Evolutionary conservation across 2,888 invertebrate species (phyloP), one percentile per base, ranked within the genome.

Genomic region (Baronia brevicornis): DNA sequence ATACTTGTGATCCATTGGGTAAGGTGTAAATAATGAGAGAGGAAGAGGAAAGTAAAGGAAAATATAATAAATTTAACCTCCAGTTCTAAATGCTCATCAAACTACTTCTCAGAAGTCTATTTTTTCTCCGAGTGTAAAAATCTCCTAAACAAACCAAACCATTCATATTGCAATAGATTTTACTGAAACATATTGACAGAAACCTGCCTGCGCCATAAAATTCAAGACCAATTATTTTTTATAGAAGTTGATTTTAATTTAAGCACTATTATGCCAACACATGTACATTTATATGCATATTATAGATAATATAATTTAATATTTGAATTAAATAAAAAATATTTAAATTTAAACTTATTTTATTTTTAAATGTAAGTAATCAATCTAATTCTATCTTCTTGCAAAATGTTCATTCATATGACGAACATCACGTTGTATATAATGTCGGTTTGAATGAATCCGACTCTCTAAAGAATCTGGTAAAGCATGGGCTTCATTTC

Each of bases 371-470:
- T 33, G 30, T 38, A 30, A n/a, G 4, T 14, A 2, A 10, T 1
- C 5, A 10, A 21, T 8, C 8, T 14, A 20, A 3, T 4, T 21
- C 59, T 66, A 91, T 59, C 91, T 85, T 40, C 86, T 85, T 0
- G 93, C 93, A 80, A 97, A 97, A 72, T 95, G 91, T 39, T 89
- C 87, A 51, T 94, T 90, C 93, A 97, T 94, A 28, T 93, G 90
- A 11, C 86, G 78, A 9, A 87, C 87, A 2, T 91, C 91, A 35
- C 96, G 86, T 66, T 97, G 97, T 44, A 97, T 94, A 54, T 94
- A 94, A 67, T 96, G 94, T 22, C 93, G 88, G 62, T 96, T 97
- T 6, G 96, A 89, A 57, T 91, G 94, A 28, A 97, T 91, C 46
- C 97, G 87, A 41, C 90, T 89, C 58, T 94, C 95, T 0, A 97